Evolutionary conservation across 2,113 vertebrate species (phyloP).

Genomic region (Isurus oxyrinchus): DNA sequence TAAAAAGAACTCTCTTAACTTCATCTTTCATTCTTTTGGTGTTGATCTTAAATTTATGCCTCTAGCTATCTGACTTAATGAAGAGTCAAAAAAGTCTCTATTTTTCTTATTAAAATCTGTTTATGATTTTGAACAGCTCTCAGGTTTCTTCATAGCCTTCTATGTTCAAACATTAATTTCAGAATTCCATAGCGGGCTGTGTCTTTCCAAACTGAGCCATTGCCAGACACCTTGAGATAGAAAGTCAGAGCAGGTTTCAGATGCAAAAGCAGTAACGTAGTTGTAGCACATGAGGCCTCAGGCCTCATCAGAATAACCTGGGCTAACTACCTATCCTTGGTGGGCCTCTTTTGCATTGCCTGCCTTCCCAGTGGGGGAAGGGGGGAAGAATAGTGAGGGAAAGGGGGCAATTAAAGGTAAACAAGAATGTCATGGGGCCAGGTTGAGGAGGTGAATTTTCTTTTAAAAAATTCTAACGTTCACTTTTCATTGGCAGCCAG

Average conservation of each 20-base stretch:
- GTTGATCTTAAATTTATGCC: neutral
- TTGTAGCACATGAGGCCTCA: neutral
- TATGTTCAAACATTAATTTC: neutral
- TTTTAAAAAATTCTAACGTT: neutral
- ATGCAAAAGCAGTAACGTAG: neutral
- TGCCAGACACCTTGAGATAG: neutral
- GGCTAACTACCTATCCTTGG: neutral
- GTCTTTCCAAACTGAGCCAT: neutral
- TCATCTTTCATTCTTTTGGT: neutral
- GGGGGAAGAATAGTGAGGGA: neutral
- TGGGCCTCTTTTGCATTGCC: neutral
- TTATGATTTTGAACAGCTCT: neutral
- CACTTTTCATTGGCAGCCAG: neutral
- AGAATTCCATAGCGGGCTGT: neutral
- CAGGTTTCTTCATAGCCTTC: neutral
- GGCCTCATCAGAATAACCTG: neutral
- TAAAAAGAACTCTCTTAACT: neutral
- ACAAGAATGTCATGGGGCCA: neutral
- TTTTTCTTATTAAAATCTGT: neutral
- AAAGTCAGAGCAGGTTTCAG: no score
- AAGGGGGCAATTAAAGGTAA: neutral
- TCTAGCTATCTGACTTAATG: no score
- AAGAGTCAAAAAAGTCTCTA: neutral
- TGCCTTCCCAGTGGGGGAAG: neutral
- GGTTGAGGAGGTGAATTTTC: neutral